These are phyloP conservation scores for Hemicentrotus pulcherrimus DNA, from an alignment of 35 echinoderm and acorn worm species.

Conservation along the genomic window DNA sequence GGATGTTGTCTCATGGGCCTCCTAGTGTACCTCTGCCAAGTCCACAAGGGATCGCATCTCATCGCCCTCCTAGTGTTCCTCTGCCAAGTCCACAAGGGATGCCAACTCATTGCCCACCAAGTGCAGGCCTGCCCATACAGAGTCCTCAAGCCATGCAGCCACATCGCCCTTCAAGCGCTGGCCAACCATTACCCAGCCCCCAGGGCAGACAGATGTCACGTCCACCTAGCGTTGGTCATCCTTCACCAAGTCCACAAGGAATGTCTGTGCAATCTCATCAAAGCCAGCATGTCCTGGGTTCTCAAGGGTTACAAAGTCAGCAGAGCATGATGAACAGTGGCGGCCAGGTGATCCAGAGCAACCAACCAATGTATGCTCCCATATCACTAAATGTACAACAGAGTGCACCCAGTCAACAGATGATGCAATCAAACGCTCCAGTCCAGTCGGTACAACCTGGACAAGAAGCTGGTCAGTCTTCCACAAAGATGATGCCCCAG, in stretches of 20 bases:
- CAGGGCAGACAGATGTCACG: not conserved
- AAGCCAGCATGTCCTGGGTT: not conserved
- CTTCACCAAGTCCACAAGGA: conserved; percentile 22
- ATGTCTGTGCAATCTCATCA: not conserved
- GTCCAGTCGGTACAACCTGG: not conserved
- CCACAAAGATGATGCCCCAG: conserved; percentile 22
- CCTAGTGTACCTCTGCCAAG: not conserved
- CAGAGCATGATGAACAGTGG: not conserved
- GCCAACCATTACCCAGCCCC: conserved; percentile 22
- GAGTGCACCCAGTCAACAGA: not conserved
- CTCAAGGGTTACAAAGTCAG: not conserved
- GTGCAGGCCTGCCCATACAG: not conserved
- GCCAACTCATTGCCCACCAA: not conserved
- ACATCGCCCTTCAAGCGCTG: not conserved
- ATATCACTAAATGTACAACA: not conserved
- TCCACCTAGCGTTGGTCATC: not conserved
- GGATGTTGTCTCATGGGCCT: not conserved
- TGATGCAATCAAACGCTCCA: not conserved
- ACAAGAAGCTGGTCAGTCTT: not conserved
- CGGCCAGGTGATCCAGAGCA: not conserved
- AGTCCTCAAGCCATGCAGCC: conserved; percentile 15
- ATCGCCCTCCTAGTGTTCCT: not conserved
- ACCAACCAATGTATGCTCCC: not conserved
- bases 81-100: not conserved
- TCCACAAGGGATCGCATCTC: not conserved